Conservation (phyloP, 2,797 vertebrate genomes). For the Erpetoichthys calabaricus region DNA sequence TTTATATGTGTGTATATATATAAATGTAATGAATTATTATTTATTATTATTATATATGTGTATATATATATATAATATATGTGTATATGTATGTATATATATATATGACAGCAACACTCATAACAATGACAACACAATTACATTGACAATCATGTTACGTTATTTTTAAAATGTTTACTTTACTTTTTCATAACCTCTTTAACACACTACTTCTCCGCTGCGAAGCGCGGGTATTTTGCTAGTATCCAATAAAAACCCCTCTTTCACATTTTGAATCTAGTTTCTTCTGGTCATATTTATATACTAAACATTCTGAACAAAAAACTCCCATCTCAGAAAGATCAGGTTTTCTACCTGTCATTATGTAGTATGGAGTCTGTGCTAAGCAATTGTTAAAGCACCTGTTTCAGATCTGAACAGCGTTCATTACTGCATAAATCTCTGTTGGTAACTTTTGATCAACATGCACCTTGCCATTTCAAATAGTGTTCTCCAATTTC, state of each 20-base stretch:
- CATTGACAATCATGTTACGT: too few species aligned
- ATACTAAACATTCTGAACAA: slow-evolving; percentile 9
- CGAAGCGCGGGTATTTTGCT: slow-evolving; percentile 16
- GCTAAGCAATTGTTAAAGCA: slow-evolving; percentile 2
- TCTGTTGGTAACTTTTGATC: slow-evolving; percentile 15
- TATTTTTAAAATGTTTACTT: too few species aligned
- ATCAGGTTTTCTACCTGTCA: slow-evolving; percentile 16
- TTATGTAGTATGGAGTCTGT: slow-evolving; percentile 14
- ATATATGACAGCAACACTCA: too few species aligned
- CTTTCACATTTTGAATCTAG: slow-evolving; percentile 15
- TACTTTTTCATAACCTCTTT: too few species aligned
- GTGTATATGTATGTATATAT: too few species aligned
- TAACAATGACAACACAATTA: too few species aligned
- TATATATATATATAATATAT: too few species aligned
- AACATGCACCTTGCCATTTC: slow-evolving; percentile 14
- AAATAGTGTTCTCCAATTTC: slow-evolving; percentile 13
- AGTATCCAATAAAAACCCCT: slow-evolving; percentile 17
- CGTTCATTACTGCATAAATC: slow-evolving; percentile 8
- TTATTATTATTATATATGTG: too few species aligned
- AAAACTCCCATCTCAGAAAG: slow-evolving; percentile 15
- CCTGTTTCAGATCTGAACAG: slow-evolving; percentile 6
- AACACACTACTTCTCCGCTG: too few species aligned
- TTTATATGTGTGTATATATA: too few species aligned
- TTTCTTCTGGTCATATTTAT: slow-evolving; percentile 15
- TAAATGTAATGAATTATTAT: too few species aligned